These are phyloP conservation scores for Sandelia bainsii DNA, from an alignment of 2,797 vertebrate species.

Conservation along the genomic window DNA sequence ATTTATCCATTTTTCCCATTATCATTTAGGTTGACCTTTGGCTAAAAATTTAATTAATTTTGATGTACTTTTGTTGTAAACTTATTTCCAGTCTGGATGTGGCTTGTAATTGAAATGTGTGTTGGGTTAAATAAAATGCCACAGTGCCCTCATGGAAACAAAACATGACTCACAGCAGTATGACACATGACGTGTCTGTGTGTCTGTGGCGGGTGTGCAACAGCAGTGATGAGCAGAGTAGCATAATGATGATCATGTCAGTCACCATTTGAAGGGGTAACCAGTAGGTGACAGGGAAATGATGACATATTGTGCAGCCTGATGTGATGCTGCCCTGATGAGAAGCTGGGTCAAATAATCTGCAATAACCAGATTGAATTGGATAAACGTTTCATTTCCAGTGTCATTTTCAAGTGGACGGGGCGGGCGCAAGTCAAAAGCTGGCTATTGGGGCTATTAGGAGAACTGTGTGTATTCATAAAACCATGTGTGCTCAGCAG, in stretches of 20 bases:
- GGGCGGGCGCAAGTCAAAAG: not conserved
- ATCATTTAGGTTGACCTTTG: too few species aligned
- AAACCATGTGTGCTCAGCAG: not conserved
- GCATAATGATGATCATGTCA: slow-evolving; percentile 13
- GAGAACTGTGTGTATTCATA: not conserved
- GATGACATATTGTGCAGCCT: not conserved
- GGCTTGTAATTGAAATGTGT: too few species aligned
- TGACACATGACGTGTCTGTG: slow-evolving; percentile 16
- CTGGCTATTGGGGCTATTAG: not conserved
- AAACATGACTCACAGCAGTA: slow-evolving; percentile 19
- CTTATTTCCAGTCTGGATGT: too few species aligned
- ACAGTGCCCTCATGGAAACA: slow-evolving; percentile 1
- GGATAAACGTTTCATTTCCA: not conserved
- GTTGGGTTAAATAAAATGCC: not conserved
- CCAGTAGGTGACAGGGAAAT: slow-evolving; percentile 16
- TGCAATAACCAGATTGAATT: not conserved
- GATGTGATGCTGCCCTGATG: slow-evolving; percentile 4
- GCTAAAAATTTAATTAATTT: too few species aligned
- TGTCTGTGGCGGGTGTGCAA: not conserved
- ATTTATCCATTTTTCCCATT: too few species aligned
- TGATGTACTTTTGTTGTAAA: too few species aligned
- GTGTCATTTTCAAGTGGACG: slow-evolving; percentile 2
- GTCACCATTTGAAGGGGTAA: slow-evolving; percentile 7
- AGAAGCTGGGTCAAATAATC: slow-evolving; percentile 1
- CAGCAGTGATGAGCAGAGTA: slow-evolving; percentile 8